These are phyloP conservation scores for Pteropus alecto DNA, from an alignment of 2,113 vertebrate genomes.

Conservation along the genomic window DNA sequence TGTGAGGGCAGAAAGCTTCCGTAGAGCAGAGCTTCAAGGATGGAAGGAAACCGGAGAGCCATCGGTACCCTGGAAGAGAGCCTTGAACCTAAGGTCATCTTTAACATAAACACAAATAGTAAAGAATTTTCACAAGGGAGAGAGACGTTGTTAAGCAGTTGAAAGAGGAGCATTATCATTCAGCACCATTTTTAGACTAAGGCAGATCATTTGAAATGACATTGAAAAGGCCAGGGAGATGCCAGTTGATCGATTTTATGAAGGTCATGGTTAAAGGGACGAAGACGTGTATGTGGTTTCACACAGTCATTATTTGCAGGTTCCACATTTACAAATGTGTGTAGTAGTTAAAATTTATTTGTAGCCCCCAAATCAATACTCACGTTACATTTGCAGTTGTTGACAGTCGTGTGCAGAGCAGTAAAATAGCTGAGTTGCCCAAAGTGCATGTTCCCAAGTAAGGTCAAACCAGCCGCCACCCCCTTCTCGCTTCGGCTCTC, in stretches of 20 bases:
- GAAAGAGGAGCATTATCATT: neutral
- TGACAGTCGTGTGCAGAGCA: neutral
- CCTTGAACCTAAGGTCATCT: neutral
- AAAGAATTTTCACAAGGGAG: neutral
- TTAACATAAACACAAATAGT: neutral
- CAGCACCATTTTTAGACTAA: neutral
- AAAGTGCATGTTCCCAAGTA: neutral
- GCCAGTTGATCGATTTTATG: neutral
- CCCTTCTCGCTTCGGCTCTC: neutral
- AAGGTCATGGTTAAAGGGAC: neutral
- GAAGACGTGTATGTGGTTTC: neutral
- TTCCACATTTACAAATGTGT: neutral
- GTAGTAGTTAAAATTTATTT: neutral
- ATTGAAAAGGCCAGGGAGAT: too few relatives aligned
- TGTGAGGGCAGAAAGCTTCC: neutral
- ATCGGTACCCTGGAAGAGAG: rapidly evolving
- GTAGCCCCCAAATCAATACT: neutral
- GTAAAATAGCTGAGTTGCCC: neutral
- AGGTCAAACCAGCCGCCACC: neutral
- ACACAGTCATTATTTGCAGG: neutral
- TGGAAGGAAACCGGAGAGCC: neutral
- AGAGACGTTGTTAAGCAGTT: neutral
- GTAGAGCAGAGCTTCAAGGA: neutral
- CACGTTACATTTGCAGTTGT: neutral
- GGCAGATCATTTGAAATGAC: neutral